These are phyloP conservation scores for Sisor rabdophorus DNA, from an alignment of 2,113 vertebrate genomes.

Conservation along the genomic window DNA sequence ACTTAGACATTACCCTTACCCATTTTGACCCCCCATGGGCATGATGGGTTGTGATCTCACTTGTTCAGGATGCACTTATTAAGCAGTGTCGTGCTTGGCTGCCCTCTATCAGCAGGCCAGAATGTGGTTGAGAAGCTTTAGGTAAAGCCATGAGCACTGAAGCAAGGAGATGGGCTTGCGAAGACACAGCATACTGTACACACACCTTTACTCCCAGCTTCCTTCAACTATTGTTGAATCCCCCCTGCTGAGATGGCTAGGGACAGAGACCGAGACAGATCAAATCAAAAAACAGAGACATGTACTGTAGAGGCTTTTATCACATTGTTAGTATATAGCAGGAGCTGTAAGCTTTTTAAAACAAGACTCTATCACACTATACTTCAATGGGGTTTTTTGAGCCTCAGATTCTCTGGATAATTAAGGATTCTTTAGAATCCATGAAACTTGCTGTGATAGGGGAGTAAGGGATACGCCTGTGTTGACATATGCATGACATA, in stretches of 20 bases:
- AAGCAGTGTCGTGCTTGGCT: constrained; percentile 52
- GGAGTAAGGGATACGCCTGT: no score
- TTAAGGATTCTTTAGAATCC: neutral
- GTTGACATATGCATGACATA: no score
- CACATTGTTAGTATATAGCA: constrained; percentile 50
- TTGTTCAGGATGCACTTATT: constrained; percentile 30
- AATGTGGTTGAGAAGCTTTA: constrained; percentile 67
- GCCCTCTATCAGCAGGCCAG: constrained; percentile 65
- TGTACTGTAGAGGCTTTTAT: constrained; percentile 60
- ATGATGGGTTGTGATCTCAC: constrained; percentile 3
- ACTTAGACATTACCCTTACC: no score
- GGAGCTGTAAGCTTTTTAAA: constrained; percentile 33
- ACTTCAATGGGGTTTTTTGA: neutral
- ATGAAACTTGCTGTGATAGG: neutral
- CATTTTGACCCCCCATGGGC: neutral
- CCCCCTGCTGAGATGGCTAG: constrained; percentile 37
- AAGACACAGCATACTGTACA: constrained; percentile 54
- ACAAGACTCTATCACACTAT: neutral
- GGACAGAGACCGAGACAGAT: constrained; percentile 50
- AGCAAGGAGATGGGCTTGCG: constrained; percentile 56
- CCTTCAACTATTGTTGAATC: constrained; percentile 42
- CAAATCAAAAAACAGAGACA: constrained; percentile 33
- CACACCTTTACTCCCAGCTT: constrained; percentile 14
- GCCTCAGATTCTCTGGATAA: neutral
- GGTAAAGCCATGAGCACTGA: constrained; percentile 58